Evolutionary conservation across 2,797 vertebrate genomes (phyloP).

Genomic region (Pyrocephalus nanus): DNA sequence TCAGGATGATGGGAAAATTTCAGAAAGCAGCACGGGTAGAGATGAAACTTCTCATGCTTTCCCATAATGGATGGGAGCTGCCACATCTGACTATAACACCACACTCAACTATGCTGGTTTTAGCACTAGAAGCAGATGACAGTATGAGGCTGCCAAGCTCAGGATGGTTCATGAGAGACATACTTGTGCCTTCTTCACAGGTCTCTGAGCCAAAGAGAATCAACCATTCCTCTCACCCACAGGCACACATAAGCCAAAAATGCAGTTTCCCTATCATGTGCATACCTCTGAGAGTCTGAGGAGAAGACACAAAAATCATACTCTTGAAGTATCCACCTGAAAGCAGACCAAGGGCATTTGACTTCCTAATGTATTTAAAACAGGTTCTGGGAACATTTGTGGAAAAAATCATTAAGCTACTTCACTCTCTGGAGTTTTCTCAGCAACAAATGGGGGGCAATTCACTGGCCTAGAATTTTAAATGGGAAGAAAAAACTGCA

Average conservation of each 20-base stretch:
- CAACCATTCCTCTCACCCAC: neutral
- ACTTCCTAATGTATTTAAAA: neutral
- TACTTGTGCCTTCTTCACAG: neutral
- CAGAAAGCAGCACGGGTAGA: neutral
- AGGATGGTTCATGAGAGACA: neutral
- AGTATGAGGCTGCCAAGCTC: neutral
- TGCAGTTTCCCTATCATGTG: neutral
- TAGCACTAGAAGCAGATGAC: neutral
- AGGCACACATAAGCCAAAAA: neutral
- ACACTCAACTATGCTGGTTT: neutral
- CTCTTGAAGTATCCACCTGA: neutral
- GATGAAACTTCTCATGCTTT: neutral
- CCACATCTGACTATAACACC: neutral
- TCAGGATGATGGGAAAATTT: neutral
- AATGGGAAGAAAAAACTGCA: neutral
- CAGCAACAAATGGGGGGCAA: neutral
- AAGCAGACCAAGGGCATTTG: neutral
- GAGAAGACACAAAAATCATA: neutral
- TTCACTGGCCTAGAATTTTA: neutral
- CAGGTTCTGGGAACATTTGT: neutral
- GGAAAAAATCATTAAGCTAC: neutral
- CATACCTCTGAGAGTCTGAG: neutral
- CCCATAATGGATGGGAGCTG: neutral
- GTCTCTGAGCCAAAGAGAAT: neutral
- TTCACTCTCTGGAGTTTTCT: neutral